phyloP scores from a whole-genome alignment of 2,797 vertebrate genomes.

The Brotula barbata region DNA sequence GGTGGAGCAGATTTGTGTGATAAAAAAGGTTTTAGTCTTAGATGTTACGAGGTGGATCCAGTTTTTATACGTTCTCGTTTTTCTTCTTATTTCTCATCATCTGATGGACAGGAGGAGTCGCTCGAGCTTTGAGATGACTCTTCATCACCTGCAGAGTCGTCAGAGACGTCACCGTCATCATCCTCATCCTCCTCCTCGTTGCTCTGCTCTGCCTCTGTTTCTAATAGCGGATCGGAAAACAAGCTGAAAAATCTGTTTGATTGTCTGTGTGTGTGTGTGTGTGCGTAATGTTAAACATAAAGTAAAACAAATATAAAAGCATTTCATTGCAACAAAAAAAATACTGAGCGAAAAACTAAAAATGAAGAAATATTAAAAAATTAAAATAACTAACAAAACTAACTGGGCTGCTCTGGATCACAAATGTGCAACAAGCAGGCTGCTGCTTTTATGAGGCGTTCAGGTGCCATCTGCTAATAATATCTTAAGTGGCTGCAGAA shows the following conservation, averaged over 20 bases:
- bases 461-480: no score
- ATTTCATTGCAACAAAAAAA: no score
- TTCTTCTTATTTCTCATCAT: slow-evolving; percentile 37
- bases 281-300: not conserved
- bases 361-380: no score
- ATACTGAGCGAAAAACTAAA: no score
- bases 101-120: slow-evolving; percentile 38
- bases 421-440: no score
- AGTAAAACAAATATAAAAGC: no score
- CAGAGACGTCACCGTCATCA: not conserved
- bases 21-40: not conserved
- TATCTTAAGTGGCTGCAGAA: no score
- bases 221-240: slow-evolving; percentile 25
- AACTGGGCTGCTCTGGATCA: no score
- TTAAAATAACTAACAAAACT: no score
- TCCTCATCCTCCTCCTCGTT: slow-evolving; percentile 44
- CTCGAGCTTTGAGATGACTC: slow-evolving; percentile 55
- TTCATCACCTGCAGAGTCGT: slow-evolving; percentile 37
- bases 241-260: not conserved
- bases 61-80: slow-evolving; percentile 26
- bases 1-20: no score
- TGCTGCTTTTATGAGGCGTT: no score
- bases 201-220: slow-evolving; percentile 45
- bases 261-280: slow-evolving; percentile 1
- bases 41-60: slow-evolving; percentile 14